Base-by-base conservation (phyloP, 2,888 invertebrate species). In the Morpho helenor region DNA sequence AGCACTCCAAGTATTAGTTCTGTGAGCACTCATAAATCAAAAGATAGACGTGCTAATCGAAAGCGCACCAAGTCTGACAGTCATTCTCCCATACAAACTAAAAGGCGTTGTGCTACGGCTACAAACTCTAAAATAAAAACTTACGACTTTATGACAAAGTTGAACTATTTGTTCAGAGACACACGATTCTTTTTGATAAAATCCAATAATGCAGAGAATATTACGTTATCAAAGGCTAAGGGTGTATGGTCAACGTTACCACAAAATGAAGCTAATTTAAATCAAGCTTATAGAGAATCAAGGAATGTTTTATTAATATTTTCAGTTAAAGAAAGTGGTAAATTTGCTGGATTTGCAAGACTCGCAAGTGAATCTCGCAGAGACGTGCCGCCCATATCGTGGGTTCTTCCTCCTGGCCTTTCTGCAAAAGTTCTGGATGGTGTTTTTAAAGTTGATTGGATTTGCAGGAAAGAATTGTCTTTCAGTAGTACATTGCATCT, bases 201-300 rank as follows among this genome's bases (percentile, higher is more conserved):
- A 88, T 98, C 98, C 53, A 99, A 98, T 86, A 99, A 99, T 87
- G 96, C 96, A 60, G 99, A 99, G 86, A 99, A 99, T 83, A 96
- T 99, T 54, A 95, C 96, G 43, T 82, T 99, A 60, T 97, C 98
- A 1, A 99, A 99, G 86, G 96, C 95, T 10, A 97, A 97, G 91
- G 97, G 97, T 63, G 98, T 99, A 5, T 99, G 99, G 99, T 98
- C 99, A 3, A 99, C 99, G 3, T 93, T 98, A 59, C 98, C 98
- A 3, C 97, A 98, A 81, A 99, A 99, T 85, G 99, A 99, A 91
- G 95, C 96, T 1, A 97, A 98, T 84, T 92, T 99, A 54, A 99
- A 98, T 87, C 96, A 97, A 87, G 98, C 99, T 0, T 98, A 95
- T 74, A 94, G 95, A 79, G 98, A 98, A 80, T 95, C 96, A 41